Percentiles rank a stretch among this genome's conserved stretches.
These are phyloP conservation scores for Nylanderia fulva DNA, from an alignment of 1,140 invertebrate genomes.

Conservation along the genomic window DNA sequence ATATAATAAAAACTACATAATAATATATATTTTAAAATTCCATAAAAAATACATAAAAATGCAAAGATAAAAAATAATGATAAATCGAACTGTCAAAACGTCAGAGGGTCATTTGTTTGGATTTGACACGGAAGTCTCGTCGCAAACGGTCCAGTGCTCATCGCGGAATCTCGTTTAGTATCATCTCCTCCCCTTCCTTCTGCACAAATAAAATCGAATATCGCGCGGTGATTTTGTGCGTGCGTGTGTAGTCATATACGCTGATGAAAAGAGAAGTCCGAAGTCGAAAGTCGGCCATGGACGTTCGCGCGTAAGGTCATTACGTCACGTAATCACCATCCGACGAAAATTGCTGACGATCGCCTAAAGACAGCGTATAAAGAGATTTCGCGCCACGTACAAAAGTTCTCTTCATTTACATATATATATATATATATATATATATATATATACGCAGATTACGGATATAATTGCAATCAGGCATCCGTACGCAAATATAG, in stretches of 20 bases:
- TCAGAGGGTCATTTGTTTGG: not conserved
- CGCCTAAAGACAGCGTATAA: conserved; percentile 24
- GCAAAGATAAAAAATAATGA: not conserved
- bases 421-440: no score
- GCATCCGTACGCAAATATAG: no score
- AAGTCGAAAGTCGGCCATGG: conserved; percentile 62
- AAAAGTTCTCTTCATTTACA: not conserved
- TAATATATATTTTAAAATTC: not conserved
- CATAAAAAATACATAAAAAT: not conserved
- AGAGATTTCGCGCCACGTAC: not conserved
- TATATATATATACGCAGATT: no score
- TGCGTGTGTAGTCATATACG: not conserved
- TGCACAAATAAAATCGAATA: not conserved
- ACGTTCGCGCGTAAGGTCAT: conserved; percentile 55
- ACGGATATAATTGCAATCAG: not conserved
- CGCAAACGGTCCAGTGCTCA: not conserved
- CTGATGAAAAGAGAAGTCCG: not conserved
- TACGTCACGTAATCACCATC: conserved; percentile 52
- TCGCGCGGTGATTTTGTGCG: conserved; percentile 20
- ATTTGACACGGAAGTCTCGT: conserved; percentile 23
- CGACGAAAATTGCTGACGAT: conserved; percentile 59
- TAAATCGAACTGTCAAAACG: not conserved
- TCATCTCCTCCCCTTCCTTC: not conserved
- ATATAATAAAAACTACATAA: no score
- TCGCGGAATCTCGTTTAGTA: not conserved